phyloP scores from a whole-genome alignment of 2,888 invertebrate genomes.

The Phyto melanocephala region DNA sequence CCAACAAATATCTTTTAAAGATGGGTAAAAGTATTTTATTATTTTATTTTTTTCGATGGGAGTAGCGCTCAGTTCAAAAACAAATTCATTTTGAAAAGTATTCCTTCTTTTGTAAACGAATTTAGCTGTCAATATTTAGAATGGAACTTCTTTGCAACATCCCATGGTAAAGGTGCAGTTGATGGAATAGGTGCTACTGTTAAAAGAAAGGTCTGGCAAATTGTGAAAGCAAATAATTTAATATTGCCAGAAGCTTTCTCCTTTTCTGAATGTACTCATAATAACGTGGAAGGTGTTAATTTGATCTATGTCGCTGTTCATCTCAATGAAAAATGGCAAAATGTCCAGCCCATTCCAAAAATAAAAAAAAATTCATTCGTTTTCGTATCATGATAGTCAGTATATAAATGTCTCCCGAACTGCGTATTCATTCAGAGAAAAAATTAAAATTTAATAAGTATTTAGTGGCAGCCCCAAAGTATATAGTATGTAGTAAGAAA shows the following conservation, averaged over 20 bases:
- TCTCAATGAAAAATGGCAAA: slow-evolving; percentile 51
- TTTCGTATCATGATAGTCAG: too few species aligned
- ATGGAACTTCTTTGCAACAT: slow-evolving; percentile 50
- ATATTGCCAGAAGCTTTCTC: slow-evolving; percentile 46
- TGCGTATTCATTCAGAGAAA: too few species aligned
- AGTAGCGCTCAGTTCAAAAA: slow-evolving; percentile 48
- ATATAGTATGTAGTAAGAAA: too few species aligned
- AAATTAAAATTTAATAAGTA: too few species aligned
- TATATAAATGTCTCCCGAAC: too few species aligned
- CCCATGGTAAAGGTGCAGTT: slow-evolving; percentile 48
- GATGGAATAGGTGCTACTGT: slow-evolving; percentile 44
- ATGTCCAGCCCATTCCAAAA: too few species aligned
- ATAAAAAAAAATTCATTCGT: too few species aligned
- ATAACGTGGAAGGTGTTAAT: too few species aligned
- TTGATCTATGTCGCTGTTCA: slow-evolving; percentile 28
- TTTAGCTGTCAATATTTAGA: slow-evolving; percentile 37
- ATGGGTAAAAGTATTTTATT: background rate
- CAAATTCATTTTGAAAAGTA: slow-evolving; percentile 49
- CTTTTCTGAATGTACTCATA: slow-evolving; percentile 37
- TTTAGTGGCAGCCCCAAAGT: too few species aligned
- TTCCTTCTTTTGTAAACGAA: slow-evolving; percentile 37
- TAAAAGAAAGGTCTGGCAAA: too few species aligned
- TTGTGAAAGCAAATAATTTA: too few species aligned
- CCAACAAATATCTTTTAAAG: too few species aligned
- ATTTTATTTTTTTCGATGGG: slow-evolving; percentile 47